Percentiles rank a stretch among this genome's conserved stretches.
phyloP scores from a whole-genome alignment of 2,113 vertebrate genomes.

The Philantomba maxwellii region DNA sequence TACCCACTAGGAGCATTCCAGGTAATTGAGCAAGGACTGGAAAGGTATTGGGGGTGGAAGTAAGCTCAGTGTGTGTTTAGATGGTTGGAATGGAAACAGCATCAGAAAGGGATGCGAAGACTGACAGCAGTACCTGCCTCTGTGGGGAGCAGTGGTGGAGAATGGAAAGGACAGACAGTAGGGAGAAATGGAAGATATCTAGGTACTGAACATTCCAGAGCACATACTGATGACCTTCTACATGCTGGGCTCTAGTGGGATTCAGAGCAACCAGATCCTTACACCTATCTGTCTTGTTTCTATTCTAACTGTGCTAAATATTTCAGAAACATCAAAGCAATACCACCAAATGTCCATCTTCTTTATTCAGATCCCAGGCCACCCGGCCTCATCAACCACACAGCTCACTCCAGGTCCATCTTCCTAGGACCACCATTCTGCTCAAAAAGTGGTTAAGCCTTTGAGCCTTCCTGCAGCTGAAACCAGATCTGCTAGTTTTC shows the following conservation, averaged over 20 bases:
- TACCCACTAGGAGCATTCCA: background rate
- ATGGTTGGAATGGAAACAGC: background rate
- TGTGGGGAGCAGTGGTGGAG: accelerated
- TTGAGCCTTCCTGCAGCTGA: background rate
- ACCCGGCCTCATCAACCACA: background rate
- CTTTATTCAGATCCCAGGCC: background rate
- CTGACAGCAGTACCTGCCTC: accelerated
- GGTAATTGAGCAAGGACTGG: background rate
- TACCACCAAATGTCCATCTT: background rate
- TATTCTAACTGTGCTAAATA: background rate
- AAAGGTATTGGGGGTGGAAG: background rate
- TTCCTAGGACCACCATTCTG: background rate
- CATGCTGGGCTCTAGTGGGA: background rate
- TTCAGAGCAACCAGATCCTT: background rate
- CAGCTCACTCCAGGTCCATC: background rate
- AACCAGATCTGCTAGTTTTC: background rate
- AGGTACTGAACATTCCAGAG: accelerated
- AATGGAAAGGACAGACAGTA: accelerated
- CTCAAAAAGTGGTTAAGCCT: background rate
- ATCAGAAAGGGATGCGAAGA: background rate
- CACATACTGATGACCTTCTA: background rate
- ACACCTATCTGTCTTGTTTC: background rate
- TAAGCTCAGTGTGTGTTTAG: no score
- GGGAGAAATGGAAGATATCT: background rate
- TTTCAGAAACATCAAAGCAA: background rate